These are phyloP conservation scores for Aeoliscus strigatus DNA, from an alignment of 2,797 vertebrate genomes.

Conservation along the genomic window DNA sequence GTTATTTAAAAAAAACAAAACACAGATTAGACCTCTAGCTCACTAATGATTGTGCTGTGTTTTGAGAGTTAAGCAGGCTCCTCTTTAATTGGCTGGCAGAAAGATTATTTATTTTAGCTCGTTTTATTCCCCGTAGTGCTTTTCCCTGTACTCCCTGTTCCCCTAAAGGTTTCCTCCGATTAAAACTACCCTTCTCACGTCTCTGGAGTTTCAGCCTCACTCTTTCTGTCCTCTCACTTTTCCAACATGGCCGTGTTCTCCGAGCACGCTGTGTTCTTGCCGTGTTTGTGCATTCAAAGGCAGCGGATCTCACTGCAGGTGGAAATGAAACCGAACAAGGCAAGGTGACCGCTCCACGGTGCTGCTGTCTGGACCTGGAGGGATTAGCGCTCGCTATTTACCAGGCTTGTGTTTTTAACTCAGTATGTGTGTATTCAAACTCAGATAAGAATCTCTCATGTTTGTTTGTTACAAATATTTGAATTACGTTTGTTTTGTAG, in stretches of 20 bases:
- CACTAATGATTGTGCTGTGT: constrained; percentile 22
- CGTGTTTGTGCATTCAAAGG: constrained; percentile 27
- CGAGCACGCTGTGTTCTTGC: constrained; percentile 3
- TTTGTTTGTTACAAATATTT: too few relatives aligned
- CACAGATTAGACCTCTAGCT: constrained; percentile 12
- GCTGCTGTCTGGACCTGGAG: constrained; percentile 35
- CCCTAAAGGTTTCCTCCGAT: constrained; percentile 9
- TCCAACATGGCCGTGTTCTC: constrained; percentile 13
- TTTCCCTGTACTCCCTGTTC: constrained; percentile 11
- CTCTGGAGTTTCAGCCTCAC: neutral
- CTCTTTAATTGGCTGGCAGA: constrained; percentile 26
- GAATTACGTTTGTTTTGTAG: too few relatives aligned
- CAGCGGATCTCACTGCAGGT: constrained; percentile 34
- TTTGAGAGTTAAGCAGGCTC: constrained; percentile 13
- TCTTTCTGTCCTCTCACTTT: constrained; percentile 5
- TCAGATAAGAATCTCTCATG: too few relatives aligned
- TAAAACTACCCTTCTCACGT: neutral
- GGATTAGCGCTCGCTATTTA: constrained; percentile 50
- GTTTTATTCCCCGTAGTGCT: constrained; percentile 17
- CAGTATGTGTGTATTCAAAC: constrained; percentile 25
- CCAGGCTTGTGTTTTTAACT: constrained; percentile 28
- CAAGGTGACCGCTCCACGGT: constrained; percentile 60
- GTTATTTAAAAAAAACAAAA: constrained; percentile 33
- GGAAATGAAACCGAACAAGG: constrained; percentile 22
- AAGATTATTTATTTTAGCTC: constrained; percentile 15